Evolutionary conservation across 2,113 vertebrate species (phyloP).

Genomic region (Thomomys bottae): DNA sequence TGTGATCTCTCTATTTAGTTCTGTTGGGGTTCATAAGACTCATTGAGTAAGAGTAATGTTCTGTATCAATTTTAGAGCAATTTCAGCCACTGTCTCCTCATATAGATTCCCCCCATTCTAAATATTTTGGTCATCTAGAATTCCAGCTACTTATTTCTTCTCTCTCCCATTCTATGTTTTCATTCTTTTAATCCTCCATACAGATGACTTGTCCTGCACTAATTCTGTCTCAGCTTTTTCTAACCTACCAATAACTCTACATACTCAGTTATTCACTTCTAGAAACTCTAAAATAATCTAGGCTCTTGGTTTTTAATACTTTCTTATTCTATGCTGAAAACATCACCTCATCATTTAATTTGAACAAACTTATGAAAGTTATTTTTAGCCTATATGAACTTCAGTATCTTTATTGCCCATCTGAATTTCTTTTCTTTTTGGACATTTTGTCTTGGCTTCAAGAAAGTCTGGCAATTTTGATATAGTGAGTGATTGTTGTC

Average conservation of each 20-base stretch:
- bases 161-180: neutral
- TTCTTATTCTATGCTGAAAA: slow-evolving; percentile 4
- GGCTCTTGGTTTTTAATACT: neutral
- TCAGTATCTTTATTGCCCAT: neutral
- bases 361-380: neutral
- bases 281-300: too few species aligned
- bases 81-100: neutral
- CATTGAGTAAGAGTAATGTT: neutral
- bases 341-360: neutral
- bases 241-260: neutral
- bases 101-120: neutral
- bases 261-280: neutral
- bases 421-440: neutral
- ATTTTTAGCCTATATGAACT: neutral
- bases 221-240: neutral
- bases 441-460: neutral
- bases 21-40: neutral
- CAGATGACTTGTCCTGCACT: neutral
- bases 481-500: too few species aligned
- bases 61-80: neutral
- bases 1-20: too few species aligned
- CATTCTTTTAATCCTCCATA: neutral
- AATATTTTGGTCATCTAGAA: neutral
- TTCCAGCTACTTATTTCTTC: neutral
- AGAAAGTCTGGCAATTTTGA: neutral